Evolutionary conservation across 2,113 vertebrate species (phyloP).

Genomic region (Myocastor coypus): DNA sequence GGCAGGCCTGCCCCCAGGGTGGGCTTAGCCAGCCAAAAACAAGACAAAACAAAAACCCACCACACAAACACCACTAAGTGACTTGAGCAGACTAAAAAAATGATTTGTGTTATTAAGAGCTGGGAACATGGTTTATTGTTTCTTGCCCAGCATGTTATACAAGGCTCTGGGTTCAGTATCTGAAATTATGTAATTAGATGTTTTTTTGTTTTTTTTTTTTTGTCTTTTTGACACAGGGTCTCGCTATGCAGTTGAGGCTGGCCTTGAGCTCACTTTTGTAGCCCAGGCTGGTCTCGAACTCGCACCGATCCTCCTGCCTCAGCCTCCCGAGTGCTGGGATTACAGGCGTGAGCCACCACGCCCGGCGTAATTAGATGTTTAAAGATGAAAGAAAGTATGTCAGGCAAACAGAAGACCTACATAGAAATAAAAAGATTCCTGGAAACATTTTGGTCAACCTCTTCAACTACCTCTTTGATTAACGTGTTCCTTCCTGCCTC

Average conservation of each 20-base stretch:
- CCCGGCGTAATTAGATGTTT: not conserved
- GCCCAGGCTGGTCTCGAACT: too few relatives aligned
- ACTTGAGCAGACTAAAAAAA: not conserved
- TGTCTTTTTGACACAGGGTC: too few relatives aligned
- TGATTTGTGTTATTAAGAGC: not conserved
- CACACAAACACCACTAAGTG: not conserved
- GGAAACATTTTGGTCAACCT: not conserved
- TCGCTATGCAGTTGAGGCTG: too few relatives aligned
- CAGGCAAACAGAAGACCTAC: not conserved
- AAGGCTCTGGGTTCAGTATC: not conserved
- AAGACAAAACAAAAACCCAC: not conserved
- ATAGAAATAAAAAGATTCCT: not conserved
- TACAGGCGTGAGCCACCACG: too few relatives aligned
- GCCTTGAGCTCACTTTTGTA: too few relatives aligned
- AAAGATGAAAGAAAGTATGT: not conserved
- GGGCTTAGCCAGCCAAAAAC: too few relatives aligned
- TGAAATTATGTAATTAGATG: not conserved
- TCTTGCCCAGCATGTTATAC: not conserved
- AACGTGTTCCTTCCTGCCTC: not conserved
- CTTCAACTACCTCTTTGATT: not conserved
- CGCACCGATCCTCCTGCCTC: too few relatives aligned
- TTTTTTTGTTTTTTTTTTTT: too few relatives aligned
- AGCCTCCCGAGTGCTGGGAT: too few relatives aligned
- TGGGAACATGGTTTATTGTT: not conserved
- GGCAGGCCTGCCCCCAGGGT: too few relatives aligned